These are phyloP conservation scores for Synanthedon tipuliformis DNA, from an alignment of 2,888 invertebrate species.

Conservation along the genomic window DNA sequence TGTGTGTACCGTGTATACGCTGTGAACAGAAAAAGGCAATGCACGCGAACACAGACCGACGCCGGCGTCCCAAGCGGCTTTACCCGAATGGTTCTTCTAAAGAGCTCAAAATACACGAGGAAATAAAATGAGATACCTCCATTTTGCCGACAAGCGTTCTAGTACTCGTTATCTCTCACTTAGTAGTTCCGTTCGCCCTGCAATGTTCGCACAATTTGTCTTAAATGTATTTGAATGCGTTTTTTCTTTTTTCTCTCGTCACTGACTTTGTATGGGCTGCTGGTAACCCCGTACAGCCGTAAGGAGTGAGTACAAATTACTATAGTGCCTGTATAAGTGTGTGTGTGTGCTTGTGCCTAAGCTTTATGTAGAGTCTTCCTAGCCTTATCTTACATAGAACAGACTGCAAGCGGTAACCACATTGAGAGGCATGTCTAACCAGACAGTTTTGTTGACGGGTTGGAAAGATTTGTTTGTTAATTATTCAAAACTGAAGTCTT, in stretches of 20 bases:
- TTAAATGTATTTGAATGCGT: constrained; percentile 72
- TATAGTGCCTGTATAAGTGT: constrained; percentile 69
- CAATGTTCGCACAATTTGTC: constrained; percentile 71
- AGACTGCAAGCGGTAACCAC: constrained; percentile 62
- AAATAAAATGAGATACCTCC: constrained; percentile 57
- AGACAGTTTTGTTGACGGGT: constrained; percentile 23
- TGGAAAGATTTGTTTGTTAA: constrained; percentile 44
- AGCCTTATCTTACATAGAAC: constrained; percentile 43
- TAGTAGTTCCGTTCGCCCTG: constrained; percentile 71
- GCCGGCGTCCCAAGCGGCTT: constrained; percentile 53
- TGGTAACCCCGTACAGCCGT: constrained; percentile 75
- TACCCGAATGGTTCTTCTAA: constrained; percentile 55
- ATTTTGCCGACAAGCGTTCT: constrained; percentile 63
- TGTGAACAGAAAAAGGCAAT: constrained; percentile 51
- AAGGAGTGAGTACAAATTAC: constrained; percentile 78
- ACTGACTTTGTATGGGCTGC: constrained; percentile 78
- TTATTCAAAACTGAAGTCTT: constrained; percentile 33
- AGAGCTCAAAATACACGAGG: constrained; percentile 61
- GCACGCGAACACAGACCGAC: constrained; percentile 43
- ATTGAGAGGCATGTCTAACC: constrained; percentile 41
- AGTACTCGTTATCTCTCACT: constrained; percentile 68
- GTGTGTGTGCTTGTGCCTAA: constrained; percentile 68
- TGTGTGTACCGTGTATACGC: constrained; percentile 16
- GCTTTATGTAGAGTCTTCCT: constrained; percentile 62
- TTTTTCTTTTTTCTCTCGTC: constrained; percentile 73